A percentile compares a stretch with the other conserved stretches of the same genome.
These are phyloP conservation scores for Phycodurus eques DNA, from an alignment of 2,113 vertebrate species.

Conservation along the genomic window DNA sequence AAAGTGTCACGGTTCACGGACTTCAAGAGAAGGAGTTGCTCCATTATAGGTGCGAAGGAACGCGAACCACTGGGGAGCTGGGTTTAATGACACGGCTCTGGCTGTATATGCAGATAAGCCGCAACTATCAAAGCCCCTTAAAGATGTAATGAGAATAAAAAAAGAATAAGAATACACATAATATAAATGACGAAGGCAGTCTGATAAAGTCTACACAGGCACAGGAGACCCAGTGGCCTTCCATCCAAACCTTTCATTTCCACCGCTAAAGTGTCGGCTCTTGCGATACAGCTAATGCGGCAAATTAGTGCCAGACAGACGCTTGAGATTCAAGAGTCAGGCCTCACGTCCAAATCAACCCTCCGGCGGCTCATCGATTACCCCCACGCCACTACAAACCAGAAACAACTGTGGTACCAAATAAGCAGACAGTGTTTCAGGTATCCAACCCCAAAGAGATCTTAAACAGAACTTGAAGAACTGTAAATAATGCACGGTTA, in stretches of 20 bases:
- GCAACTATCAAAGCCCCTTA: conserved; percentile 15
- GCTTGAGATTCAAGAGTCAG: conserved; percentile 23
- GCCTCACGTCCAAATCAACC: conserved; percentile 26
- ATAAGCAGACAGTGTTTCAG: not conserved
- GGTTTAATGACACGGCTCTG: conserved; percentile 39
- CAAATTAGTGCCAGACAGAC: conserved; percentile 34
- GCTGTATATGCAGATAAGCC: not conserved
- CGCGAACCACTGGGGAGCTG: conserved; percentile 50
- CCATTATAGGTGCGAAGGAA: conserved; percentile 48
- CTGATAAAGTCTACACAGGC: conserved; percentile 9
- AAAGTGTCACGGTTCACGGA: not conserved
- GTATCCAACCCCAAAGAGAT: not conserved
- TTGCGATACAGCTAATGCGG: conserved; percentile 26
- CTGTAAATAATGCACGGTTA: not conserved
- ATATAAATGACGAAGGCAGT: not conserved
- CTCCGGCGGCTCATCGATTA: conserved; percentile 20
- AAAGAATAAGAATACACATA: conserved; percentile 28
- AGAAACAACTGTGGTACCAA: not conserved
- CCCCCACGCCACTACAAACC: conserved; percentile 3
- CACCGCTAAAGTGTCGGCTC: conserved; percentile 3
- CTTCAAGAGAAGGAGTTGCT: conserved; percentile 11
- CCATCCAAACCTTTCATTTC: not conserved
- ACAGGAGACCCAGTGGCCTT: not conserved
- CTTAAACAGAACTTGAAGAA: too few relatives aligned
- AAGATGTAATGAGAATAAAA: conserved; percentile 11